Conservation (phyloP, 2,113 vertebrate genomes). For the Pelecanus crispus region DNA sequence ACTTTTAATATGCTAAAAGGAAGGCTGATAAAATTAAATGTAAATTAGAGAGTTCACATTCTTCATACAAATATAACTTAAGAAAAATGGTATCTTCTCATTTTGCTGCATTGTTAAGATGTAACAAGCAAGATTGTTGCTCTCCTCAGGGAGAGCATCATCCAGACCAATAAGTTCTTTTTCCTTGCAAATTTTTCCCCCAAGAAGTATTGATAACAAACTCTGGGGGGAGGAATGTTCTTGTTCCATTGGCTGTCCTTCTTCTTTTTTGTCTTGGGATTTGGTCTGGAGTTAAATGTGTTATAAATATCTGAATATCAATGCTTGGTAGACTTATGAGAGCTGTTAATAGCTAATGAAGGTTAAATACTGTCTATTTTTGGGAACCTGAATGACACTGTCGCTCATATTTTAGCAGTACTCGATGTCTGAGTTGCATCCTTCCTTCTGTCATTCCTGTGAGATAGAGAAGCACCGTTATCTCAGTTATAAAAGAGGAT, state of each 20-base stretch:
- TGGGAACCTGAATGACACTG: background rate
- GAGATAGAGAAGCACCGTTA: background rate
- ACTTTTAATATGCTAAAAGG: background rate
- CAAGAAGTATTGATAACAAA: background rate
- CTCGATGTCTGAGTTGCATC: background rate
- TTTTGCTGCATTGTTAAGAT: background rate
- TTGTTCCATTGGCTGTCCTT: background rate
- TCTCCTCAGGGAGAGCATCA: background rate
- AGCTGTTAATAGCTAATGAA: slow-evolving; percentile 41
- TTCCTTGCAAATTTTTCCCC: background rate
- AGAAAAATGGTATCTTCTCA: background rate
- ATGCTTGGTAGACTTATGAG: background rate
- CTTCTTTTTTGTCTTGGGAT: background rate
- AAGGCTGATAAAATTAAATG: background rate
- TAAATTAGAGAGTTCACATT: background rate
- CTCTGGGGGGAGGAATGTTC: background rate
- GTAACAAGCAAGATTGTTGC: background rate
- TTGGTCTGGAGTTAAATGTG: slow-evolving; percentile 1
- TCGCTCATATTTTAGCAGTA: background rate
- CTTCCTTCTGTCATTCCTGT: background rate
- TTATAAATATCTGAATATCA: slow-evolving; percentile 29
- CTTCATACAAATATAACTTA: background rate
- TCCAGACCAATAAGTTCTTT: background rate
- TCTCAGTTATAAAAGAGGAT: background rate
- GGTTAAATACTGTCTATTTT: slow-evolving; percentile 47